Percentiles rank a stretch among this genome's conserved stretches.
Evolutionary conservation across 1,140 invertebrate species (phyloP).

Genomic region (Lamellibrachia luymesi): DNA sequence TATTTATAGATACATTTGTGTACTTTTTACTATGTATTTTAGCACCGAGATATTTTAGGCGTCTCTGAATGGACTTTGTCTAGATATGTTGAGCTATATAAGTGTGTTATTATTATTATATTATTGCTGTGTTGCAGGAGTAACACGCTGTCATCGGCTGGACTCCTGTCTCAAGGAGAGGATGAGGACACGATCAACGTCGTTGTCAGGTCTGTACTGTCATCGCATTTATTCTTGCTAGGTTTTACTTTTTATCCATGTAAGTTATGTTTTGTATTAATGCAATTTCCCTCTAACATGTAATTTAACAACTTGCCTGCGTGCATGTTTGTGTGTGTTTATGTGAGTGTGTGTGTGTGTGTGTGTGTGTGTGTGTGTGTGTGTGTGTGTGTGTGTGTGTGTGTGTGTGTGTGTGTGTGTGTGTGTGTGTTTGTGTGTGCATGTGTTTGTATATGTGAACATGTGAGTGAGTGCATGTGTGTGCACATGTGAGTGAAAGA

Average conservation of each 20-base stretch:
- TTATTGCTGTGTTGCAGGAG: neutral
- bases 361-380: neutral
- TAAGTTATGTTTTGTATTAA: too few species aligned
- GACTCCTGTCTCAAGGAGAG: neutral
- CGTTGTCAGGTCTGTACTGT: constrained; percentile 13
- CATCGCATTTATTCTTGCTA: neutral
- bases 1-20: too few species aligned
- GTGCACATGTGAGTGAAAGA: too few species aligned
- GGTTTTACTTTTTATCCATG: too few species aligned
- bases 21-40: too few species aligned
- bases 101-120: neutral
- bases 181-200: constrained; percentile 14
- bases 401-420: neutral
- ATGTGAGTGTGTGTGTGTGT: too few species aligned
- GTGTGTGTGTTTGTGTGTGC: neutral
- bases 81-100: too few species aligned
- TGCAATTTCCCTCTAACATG: too few species aligned
- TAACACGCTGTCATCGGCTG: constrained; percentile 15
- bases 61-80: too few species aligned
- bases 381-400: neutral
- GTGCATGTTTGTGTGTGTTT: neutral
- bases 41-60: too few species aligned
- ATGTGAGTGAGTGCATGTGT: too few species aligned
- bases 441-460: neutral
- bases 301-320: too few species aligned